These are phyloP conservation scores for Eupithecia centaureata DNA, from an alignment of 2,888 invertebrate species.

Conservation along the genomic window DNA sequence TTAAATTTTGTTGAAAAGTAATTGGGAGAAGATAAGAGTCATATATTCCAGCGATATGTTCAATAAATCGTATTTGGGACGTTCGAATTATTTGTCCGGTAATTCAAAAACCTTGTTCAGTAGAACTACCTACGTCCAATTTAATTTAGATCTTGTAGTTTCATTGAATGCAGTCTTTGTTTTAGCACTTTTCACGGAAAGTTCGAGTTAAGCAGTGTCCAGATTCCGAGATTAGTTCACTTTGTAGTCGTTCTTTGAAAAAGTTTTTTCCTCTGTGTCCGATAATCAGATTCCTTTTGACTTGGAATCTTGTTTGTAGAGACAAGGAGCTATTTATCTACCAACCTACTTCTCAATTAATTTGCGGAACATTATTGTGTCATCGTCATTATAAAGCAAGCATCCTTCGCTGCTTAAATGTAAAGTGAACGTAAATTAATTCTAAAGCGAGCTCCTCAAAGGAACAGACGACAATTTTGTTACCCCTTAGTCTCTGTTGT, in stretches of 20 bases:
- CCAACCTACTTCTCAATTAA: conserved; percentile 6
- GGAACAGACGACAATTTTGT: conserved; percentile 31
- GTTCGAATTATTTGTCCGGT: conserved; percentile 49
- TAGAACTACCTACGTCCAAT: conserved; percentile 47
- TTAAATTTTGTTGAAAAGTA: conserved; percentile 66
- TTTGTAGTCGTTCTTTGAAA: conserved; percentile 63
- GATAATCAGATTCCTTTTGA: conserved; percentile 55
- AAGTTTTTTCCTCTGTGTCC: conserved; percentile 58
- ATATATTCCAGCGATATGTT: conserved; percentile 58
- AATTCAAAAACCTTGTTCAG: conserved; percentile 60
- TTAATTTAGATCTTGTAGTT: conserved; percentile 58
- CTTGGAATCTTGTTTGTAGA: conserved; percentile 29
- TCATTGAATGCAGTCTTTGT: conserved; percentile 58
- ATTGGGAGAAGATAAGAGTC: conserved; percentile 65
- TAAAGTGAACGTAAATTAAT: conserved; percentile 24
- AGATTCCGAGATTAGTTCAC: conserved; percentile 68
- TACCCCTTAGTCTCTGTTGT: conserved; percentile 41
- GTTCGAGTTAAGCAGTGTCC: conserved; percentile 62
- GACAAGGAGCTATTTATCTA: not conserved
- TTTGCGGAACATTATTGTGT: conserved; percentile 7
- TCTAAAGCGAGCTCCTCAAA: conserved; percentile 20
- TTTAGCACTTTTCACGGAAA: conserved; percentile 54
- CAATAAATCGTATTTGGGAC: conserved; percentile 59
- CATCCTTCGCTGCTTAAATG: conserved; percentile 13
- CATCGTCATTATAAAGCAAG: conserved; percentile 18